Evolutionary conservation across 2,113 vertebrate genomes (phyloP), one percentile per base, ranked within the genome.

Genomic region (Dipodomys merriami): DNA sequence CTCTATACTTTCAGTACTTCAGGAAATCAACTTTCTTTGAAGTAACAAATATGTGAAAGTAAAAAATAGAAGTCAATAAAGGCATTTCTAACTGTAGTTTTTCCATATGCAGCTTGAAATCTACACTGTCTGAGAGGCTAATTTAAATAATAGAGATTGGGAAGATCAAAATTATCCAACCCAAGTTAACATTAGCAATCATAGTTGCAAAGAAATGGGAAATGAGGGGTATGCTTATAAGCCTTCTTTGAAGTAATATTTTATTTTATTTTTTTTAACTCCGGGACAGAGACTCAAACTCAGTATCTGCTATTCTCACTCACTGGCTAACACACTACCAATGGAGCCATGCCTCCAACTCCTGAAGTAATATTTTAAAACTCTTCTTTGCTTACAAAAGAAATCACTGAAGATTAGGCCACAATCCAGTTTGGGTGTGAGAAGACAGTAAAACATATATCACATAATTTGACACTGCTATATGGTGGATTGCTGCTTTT

Each of bases 161-260:
- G 69, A 69, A 88, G 94, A 86, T 62, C 60, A 78, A 90, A 91
- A 90, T 77, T 65, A 53, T 90, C 57, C 81, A 78, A 62, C 33
- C 80, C 64, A 65, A 65, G 10, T 76, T 91, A 88, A 81, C 39
- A 53, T 80, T 27, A 94, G 23, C 33, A 79, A 30, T 60, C 71
- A 11, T 46, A 83, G 25, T 89, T 93, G 60, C 53, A 91, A 64
- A 71, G 49, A 91, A 60, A 88, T 64, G 76, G 49, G 86, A 86
- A 76, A 94, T 80, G 88, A 94, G 82, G 57, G 65, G 53, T 44
- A 4, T 19, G 76, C 20, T 86, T 77, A 30, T 35, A 90, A 88
- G 53, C 79, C 10, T 19, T n/a, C 30, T 94, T 65, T 82, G 46
- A 92, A 78, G n/a, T 69, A 57, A 82, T 94, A 19, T 57, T 53